These are phyloP conservation scores for Trichogramma evanescens DNA, from an alignment of 2,888 invertebrate genomes.

Conservation along the genomic window DNA sequence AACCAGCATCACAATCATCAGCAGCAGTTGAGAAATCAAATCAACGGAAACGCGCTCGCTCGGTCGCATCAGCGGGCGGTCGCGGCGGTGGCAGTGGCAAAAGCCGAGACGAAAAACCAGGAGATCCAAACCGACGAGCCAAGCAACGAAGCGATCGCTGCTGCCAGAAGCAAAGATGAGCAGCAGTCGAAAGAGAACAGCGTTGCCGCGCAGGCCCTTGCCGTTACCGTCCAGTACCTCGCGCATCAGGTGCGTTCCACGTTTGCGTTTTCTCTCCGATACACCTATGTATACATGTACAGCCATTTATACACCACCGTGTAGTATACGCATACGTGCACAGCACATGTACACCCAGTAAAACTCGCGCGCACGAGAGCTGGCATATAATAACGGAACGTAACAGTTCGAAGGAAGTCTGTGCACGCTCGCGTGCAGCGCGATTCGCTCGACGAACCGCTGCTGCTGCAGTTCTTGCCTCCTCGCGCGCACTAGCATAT, in stretches of 20 bases:
- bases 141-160: neutral
- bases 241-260: slow-evolving; percentile 51
- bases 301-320: neutral
- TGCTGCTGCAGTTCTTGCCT: too few relatives aligned
- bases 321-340: too few relatives aligned
- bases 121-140: slow-evolving; percentile 4
- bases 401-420: too few relatives aligned
- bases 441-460: too few relatives aligned
- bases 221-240: slow-evolving; percentile 77
- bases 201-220: slow-evolving; percentile 67
- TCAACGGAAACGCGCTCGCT: too few relatives aligned
- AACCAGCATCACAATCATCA: neutral
- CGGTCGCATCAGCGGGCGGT: neutral
- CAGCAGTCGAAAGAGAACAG: slow-evolving; percentile 23
- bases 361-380: too few relatives aligned
- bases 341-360: too few relatives aligned
- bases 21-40: too few relatives aligned
- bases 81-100: neutral
- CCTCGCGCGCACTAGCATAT: too few relatives aligned
- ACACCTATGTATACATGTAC: neutral
- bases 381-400: too few relatives aligned
- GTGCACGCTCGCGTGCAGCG: too few relatives aligned
- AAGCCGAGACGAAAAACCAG: slow-evolving; percentile 6
- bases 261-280: neutral
- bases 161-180: slow-evolving; percentile 15